phyloP scores from a whole-genome alignment of 2,888 invertebrate genomes.

The Erynnis tages region DNA sequence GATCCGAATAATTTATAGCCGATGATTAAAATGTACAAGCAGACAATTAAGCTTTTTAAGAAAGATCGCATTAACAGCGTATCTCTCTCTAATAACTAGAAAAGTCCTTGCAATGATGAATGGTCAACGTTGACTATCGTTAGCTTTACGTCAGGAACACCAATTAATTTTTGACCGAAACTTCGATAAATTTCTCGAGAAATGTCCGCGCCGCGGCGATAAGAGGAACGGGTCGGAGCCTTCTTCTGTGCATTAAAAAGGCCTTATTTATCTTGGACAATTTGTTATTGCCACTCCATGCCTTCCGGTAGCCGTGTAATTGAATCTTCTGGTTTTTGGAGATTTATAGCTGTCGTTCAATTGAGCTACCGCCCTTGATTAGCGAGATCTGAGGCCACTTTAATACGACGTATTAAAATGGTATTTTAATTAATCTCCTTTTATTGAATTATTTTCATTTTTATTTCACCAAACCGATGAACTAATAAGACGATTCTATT shows the following conservation, averaged over 20 bases:
- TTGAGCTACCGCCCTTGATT: slow-evolving; percentile 74
- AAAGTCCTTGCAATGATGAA: slow-evolving; percentile 16
- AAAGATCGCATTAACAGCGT: slow-evolving; percentile 13
- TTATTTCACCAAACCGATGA: too few relatives aligned
- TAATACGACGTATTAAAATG: slow-evolving; percentile 41
- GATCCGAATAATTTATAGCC: slow-evolving; percentile 19
- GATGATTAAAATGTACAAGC: slow-evolving; percentile 16
- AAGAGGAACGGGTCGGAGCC: slow-evolving; percentile 58
- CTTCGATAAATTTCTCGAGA: slow-evolving; percentile 69
- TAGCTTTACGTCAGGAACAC: slow-evolving; percentile 60
- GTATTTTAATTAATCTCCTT: slow-evolving; percentile 41
- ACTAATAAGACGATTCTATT: too few relatives aligned
- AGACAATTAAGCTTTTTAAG: slow-evolving; percentile 15
- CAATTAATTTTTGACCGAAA: slow-evolving; percentile 71
- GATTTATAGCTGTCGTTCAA: slow-evolving; percentile 66
- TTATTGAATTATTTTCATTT: slow-evolving; percentile 26
- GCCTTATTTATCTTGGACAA: slow-evolving; percentile 78
- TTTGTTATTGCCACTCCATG: slow-evolving; percentile 77
- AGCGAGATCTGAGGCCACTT: slow-evolving; percentile 44
- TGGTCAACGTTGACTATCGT: slow-evolving; percentile 29
- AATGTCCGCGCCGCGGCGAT: slow-evolving; percentile 49
- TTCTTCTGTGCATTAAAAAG: slow-evolving; percentile 67
- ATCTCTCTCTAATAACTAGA: slow-evolving; percentile 25
- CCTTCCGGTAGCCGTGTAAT: slow-evolving; percentile 77
- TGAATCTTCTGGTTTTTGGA: slow-evolving; percentile 77